Percentiles rank a stretch among this genome's conserved stretches.
Evolutionary conservation across 2,113 vertebrate species (phyloP).

Genomic region (Albula glossodonta): DNA sequence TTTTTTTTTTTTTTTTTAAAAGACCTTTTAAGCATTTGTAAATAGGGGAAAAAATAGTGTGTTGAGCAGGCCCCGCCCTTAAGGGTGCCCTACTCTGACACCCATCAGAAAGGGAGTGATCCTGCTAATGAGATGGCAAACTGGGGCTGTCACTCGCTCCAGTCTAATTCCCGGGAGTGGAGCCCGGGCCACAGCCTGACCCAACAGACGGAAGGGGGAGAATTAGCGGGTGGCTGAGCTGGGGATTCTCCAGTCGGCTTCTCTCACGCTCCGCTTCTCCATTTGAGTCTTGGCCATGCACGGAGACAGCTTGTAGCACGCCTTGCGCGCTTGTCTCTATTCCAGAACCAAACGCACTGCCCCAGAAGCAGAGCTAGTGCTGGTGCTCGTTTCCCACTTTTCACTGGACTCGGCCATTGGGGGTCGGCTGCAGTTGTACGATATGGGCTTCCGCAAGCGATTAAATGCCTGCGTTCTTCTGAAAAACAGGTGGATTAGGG

Average conservation of each 20-base stretch:
- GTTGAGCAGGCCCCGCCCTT: not conserved
- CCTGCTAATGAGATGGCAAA: constrained; percentile 9
- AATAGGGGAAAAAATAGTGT: not conserved
- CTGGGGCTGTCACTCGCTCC: not conserved
- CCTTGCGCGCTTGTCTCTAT: not conserved
- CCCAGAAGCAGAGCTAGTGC: not conserved
- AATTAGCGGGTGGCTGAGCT: constrained; percentile 4
- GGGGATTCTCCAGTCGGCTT: constrained; percentile 9
- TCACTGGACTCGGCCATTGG: not conserved
- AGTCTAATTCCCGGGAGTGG: not conserved
- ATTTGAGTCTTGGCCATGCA: constrained; percentile 9
- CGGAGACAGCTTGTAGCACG: constrained; percentile 26
- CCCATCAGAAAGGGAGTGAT: not conserved
- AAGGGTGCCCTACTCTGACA: not conserved
- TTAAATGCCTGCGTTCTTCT: not conserved
- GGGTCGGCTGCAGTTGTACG: not conserved
- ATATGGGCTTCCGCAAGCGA: not conserved
- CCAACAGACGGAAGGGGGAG: constrained; percentile 12
- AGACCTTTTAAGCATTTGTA: not conserved
- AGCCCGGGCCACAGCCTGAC: not conserved
- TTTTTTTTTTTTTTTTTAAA: not conserved
- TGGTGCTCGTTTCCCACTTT: not conserved
- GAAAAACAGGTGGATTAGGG: not conserved
- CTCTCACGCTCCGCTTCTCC: constrained; percentile 18
- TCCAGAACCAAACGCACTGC: not conserved